phyloP scores from a whole-genome alignment of 1,140 invertebrate genomes.

The Drosophila arawakana region DNA sequence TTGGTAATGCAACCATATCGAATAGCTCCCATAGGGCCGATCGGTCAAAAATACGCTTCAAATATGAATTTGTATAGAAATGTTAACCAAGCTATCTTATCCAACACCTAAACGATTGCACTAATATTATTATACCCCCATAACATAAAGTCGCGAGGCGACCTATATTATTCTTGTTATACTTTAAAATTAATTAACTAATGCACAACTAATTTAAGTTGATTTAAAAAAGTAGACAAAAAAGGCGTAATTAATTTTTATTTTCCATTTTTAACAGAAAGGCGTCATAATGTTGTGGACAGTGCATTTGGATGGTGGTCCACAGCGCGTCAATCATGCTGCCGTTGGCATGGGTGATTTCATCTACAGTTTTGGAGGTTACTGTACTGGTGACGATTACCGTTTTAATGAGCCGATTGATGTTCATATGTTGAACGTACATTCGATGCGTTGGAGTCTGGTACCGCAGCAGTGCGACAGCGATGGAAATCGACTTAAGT shows the following conservation, averaged over 20 bases:
- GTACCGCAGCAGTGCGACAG: conserved; percentile 70
- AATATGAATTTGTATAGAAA: too few relatives aligned
- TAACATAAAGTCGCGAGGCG: too few relatives aligned
- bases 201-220: not conserved
- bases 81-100: too few relatives aligned
- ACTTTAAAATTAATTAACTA: too few relatives aligned
- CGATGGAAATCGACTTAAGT: conserved; percentile 72
- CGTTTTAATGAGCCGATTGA: conserved; percentile 90
- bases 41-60: too few relatives aligned
- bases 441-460: conserved; percentile 87
- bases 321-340: conserved; percentile 92
- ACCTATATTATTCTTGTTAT: too few relatives aligned
- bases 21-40: too few relatives aligned
- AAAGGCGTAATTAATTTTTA: not conserved
- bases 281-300: conserved; percentile 89
- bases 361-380: conserved; percentile 96
- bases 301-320: conserved; percentile 92
- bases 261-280: not conserved
- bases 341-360: conserved; percentile 92
- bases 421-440: conserved; percentile 93
- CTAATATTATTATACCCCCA: too few relatives aligned
- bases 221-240: not conserved
- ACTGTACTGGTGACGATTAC: conserved; percentile 93
- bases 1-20: too few relatives aligned
- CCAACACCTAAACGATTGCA: too few relatives aligned